Conservation (phyloP, 2,797 vertebrate species). For the Oreortyx pictus region DNA sequence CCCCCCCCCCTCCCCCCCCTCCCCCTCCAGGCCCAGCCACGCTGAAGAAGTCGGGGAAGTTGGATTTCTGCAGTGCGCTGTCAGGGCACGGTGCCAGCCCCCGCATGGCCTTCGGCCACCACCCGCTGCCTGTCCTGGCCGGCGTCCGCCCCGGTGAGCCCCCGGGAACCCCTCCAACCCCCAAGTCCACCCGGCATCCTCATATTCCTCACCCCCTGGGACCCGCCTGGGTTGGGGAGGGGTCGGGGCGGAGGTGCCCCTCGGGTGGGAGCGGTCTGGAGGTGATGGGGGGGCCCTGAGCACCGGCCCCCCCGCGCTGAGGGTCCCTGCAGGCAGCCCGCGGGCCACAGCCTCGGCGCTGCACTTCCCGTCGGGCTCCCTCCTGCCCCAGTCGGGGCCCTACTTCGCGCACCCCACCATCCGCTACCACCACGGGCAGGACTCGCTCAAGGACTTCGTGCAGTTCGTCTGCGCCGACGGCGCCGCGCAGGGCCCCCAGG, state of each 20-base stretch:
- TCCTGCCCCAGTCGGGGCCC: conserved; percentile 96
- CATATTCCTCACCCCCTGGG: not conserved
- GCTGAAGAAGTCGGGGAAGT: conserved; percentile 98
- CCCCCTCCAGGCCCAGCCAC: conserved; percentile 84
- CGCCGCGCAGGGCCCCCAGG: conserved; percentile 92
- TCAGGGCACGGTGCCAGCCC: conserved; percentile 94
- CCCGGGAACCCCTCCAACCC: not conserved
- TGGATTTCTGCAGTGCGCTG: conserved; percentile 95
- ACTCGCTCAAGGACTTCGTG: conserved; percentile 98
- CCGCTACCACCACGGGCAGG: conserved; percentile 95
- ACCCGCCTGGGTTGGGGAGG: not conserved
- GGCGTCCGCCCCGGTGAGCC: conserved; percentile 98
- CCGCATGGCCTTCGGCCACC: conserved; percentile 97
- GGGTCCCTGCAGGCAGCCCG: conserved; percentile 87
- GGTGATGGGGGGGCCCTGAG: not conserved
- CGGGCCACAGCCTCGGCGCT: conserved; percentile 93
- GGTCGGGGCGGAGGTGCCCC: too few relatives aligned
- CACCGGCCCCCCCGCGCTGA: not conserved
- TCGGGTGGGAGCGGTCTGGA: too few relatives aligned
- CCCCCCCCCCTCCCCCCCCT: not conserved
- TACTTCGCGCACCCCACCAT: conserved; percentile 98
- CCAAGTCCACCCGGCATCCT: not conserved
- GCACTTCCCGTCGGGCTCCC: conserved; percentile 95
- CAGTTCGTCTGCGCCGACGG: conserved; percentile 97
- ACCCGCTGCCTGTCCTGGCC: conserved; percentile 97